These are phyloP conservation scores for Cheilosia variabilis DNA, from an alignment of 2,888 invertebrate species.

Conservation along the genomic window DNA sequence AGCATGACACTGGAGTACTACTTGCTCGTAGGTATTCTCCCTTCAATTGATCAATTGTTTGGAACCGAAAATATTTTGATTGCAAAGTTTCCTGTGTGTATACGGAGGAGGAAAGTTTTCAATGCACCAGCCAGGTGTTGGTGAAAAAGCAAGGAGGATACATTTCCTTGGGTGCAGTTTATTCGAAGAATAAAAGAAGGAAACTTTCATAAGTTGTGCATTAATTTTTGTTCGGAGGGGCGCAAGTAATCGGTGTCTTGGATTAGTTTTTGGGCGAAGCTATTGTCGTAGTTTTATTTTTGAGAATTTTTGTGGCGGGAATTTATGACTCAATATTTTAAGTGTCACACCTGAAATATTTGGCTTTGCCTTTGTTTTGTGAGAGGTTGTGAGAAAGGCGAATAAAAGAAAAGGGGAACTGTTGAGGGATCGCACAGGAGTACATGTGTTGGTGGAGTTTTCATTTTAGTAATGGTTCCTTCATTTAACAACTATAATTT, in stretches of 20 bases:
- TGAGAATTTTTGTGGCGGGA: slow-evolving; percentile 7
- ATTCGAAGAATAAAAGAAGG: slow-evolving; percentile 25
- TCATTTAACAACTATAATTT: no score
- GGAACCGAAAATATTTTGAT: slow-evolving; percentile 70
- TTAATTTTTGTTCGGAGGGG: slow-evolving; percentile 35
- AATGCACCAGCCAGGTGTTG: slow-evolving; percentile 58
- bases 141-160: slow-evolving; percentile 28
- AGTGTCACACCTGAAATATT: slow-evolving; percentile 49
- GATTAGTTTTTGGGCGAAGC: slow-evolving; percentile 42
- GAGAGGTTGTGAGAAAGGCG: neutral
- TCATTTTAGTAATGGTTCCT: no score
- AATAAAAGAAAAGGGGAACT: neutral
- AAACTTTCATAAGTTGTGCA: slow-evolving; percentile 53
- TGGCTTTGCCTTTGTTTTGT: neutral
- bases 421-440: no score
- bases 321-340: slow-evolving; percentile 65
- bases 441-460: no score
- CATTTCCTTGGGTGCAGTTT: slow-evolving; percentile 11
- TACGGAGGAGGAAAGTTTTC: slow-evolving; percentile 41
- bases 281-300: neutral
- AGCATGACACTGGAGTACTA: no score
- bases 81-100: slow-evolving; percentile 50
- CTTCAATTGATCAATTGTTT: slow-evolving; percentile 71
- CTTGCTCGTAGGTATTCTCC: slow-evolving; percentile 9
- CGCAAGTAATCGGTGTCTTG: slow-evolving; percentile 50